These are phyloP conservation scores for Eubucco bourcierii DNA, from an alignment of 2,113 vertebrate genomes.

Conservation along the genomic window DNA sequence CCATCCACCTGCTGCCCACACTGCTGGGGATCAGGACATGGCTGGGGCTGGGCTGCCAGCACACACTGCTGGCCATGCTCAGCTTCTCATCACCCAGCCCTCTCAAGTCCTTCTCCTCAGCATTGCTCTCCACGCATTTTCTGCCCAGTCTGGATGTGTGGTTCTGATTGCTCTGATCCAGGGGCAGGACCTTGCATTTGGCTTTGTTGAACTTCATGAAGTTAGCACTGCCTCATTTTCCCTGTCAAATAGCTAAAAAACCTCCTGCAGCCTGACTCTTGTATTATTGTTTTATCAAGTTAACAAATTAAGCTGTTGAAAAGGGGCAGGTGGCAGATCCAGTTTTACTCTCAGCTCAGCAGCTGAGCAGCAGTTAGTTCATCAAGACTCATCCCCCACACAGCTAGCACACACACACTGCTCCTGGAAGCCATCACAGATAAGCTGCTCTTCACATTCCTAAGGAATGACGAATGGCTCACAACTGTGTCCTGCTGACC, in stretches of 20 bases:
- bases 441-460: background rate
- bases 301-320: background rate
- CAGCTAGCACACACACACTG: background rate
- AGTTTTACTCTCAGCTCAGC: background rate
- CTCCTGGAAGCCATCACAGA: background rate
- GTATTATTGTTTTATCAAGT: background rate
- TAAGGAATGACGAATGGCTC: background rate
- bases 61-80: too few species aligned
- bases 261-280: background rate
- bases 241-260: background rate
- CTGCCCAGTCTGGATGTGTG: too few species aligned
- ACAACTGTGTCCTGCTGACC: conserved; percentile 6
- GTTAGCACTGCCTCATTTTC: background rate
- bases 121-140: too few species aligned
- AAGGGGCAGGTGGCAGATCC: background rate
- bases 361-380: background rate
- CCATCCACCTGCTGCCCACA: too few species aligned
- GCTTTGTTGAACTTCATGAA: too few species aligned
- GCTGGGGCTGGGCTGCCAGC: too few species aligned
- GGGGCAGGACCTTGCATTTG: too few species aligned
- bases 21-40: too few species aligned
- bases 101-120: too few species aligned
- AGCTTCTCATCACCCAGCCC: too few species aligned
- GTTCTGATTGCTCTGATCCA: too few species aligned
- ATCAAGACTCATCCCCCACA: background rate